phyloP scores from a whole-genome alignment of 2,888 invertebrate genomes.

The Acleris holmiana region DNA sequence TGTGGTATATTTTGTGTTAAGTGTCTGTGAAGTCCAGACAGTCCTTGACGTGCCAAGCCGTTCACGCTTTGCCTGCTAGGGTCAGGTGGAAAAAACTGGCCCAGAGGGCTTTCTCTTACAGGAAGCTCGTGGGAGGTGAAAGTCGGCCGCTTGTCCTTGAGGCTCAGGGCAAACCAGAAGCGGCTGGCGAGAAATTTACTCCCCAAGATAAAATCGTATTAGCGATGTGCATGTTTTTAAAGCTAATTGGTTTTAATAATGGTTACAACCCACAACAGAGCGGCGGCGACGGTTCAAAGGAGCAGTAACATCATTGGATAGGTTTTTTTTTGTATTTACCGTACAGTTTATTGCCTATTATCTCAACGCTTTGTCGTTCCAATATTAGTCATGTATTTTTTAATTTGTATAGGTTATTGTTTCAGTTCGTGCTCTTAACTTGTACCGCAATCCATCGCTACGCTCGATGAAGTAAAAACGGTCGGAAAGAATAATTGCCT shows the following conservation, averaged over 20 bases:
- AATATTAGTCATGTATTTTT: neutral
- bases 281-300: neutral
- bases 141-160: slow-evolving; percentile 72
- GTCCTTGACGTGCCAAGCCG: slow-evolving; percentile 44
- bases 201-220: slow-evolving; percentile 11
- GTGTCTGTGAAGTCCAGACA: slow-evolving; percentile 35
- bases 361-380: neutral
- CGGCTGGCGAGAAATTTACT: slow-evolving; percentile 43
- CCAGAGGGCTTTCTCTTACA: slow-evolving; percentile 67
- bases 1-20: slow-evolving; percentile 20
- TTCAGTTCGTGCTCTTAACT: slow-evolving; percentile 14
- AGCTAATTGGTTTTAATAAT: slow-evolving; percentile 18
- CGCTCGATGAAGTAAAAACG: slow-evolving; percentile 53
- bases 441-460: slow-evolving; percentile 43
- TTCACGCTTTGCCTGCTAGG: slow-evolving; percentile 47
- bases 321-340: neutral
- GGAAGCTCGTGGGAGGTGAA: slow-evolving; percentile 71
- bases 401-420: neutral
- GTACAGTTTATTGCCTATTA: neutral
- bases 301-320: neutral
- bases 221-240: slow-evolving; percentile 8
- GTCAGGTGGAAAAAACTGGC: slow-evolving; percentile 58
- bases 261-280: neutral
- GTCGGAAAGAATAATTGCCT: slow-evolving; percentile 62
- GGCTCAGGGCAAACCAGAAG: slow-evolving; percentile 56